phyloP scores from a whole-genome alignment of 2,888 invertebrate species.

The Eristalinus aeneus region DNA sequence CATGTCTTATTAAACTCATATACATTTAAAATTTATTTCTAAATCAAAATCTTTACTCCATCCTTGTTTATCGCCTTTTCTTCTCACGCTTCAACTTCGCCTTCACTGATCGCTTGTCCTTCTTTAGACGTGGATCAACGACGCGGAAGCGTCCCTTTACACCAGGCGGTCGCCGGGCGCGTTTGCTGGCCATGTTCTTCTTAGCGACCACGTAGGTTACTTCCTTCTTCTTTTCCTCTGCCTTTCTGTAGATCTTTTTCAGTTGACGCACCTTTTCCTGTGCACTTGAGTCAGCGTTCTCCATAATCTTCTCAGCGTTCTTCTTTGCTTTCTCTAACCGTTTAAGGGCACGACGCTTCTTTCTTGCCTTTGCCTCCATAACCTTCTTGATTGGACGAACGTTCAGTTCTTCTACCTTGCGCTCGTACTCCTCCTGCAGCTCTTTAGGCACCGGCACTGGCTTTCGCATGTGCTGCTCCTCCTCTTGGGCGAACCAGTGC shows the following conservation, averaged over 20 bases:
- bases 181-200: conserved; percentile 89
- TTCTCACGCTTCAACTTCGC: conserved; percentile 76
- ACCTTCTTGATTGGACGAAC: conserved; percentile 98
- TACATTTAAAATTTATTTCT: conserved; percentile 39
- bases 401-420: conserved; percentile 91
- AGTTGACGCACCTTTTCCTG: conserved; percentile 96
- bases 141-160: conserved; percentile 95
- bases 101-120: conserved; percentile 87
- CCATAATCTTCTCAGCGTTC: conserved; percentile 96
- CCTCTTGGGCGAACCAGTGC: conserved; percentile 97
- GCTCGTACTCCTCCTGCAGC: conserved; percentile 92
- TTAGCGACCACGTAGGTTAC: conserved; percentile 96
- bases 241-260: conserved; percentile 95
- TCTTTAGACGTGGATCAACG: conserved; percentile 98
- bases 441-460: conserved; percentile 92
- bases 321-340: conserved; percentile 97
- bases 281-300: conserved; percentile 93
- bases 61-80: conserved; percentile 70
- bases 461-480: conserved; percentile 93
- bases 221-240: conserved; percentile 92
- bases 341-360: conserved; percentile 93
- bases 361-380: conserved; percentile 98
- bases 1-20: not conserved
- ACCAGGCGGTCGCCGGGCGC: conserved; percentile 90
- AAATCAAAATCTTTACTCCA: conserved; percentile 16